Conservation (phyloP, 1,140 invertebrate species). For the Bombus pascuorum region DNA sequence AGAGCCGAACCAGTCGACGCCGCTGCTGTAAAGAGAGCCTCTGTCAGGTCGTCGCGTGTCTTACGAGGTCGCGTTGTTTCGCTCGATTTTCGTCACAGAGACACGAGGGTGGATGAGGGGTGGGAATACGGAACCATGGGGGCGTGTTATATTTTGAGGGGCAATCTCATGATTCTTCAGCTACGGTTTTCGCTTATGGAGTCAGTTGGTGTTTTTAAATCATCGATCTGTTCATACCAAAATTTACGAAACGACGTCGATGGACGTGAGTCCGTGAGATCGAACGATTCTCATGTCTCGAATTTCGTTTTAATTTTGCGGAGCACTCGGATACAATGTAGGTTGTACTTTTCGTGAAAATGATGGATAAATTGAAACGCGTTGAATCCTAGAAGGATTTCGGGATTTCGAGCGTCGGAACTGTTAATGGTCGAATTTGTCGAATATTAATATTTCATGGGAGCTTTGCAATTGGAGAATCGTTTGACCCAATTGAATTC, state of each 20-base stretch:
- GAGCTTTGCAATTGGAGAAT: not conserved
- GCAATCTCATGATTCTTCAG: not conserved
- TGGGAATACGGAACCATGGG: not conserved
- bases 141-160: not conserved
- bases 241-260: not conserved
- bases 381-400: not conserved
- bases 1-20: slow-evolving; percentile 49
- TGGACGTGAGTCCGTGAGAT: not conserved
- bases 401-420: not conserved
- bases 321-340: not conserved
- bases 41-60: slow-evolving; percentile 39
- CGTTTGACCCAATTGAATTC: slow-evolving; percentile 25
- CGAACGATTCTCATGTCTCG: not conserved
- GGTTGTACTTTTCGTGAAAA: not conserved
- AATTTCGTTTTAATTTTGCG: not conserved
- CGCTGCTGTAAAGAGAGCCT: slow-evolving; percentile 37
- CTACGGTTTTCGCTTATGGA: not conserved
- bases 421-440: not conserved
- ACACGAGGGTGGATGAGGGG: too few relatives aligned
- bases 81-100: slow-evolving; percentile 23
- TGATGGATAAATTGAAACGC: not conserved
- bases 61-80: slow-evolving; percentile 32
- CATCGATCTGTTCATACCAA: not conserved
- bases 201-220: not conserved
- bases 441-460: slow-evolving; percentile 9